A percentile compares a stretch with the other conserved stretches of the same genome.
phyloP scores from a whole-genome alignment of 1,140 invertebrate genomes.

The Anastatus disparis region DNA sequence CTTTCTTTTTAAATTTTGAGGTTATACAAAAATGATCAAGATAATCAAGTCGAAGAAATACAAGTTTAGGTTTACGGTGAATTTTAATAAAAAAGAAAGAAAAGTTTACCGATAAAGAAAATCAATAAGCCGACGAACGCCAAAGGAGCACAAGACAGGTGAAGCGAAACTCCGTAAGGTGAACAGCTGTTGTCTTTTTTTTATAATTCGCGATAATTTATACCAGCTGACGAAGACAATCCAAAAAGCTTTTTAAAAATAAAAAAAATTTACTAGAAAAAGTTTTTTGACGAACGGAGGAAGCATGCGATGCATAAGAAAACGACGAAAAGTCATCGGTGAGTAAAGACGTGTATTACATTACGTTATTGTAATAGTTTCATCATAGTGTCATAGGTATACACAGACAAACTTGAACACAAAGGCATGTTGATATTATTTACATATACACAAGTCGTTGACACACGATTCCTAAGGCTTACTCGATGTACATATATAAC shows the following conservation, averaged over 20 bases:
- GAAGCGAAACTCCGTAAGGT: neutral
- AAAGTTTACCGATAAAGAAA: conserved; percentile 1
- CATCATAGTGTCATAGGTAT: too few relatives aligned
- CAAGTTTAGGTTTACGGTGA: neutral
- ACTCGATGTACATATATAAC: too few relatives aligned
- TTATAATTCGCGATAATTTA: neutral
- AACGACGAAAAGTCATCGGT: conserved; percentile 32
- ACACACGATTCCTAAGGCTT: too few relatives aligned
- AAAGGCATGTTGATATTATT: too few relatives aligned
- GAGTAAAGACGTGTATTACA: too few relatives aligned
- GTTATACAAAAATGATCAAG: neutral
- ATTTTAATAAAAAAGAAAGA: neutral
- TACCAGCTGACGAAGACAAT: neutral
- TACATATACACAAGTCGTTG: too few relatives aligned
- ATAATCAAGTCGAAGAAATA: neutral
- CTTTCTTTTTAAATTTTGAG: neutral
- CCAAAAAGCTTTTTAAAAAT: neutral
- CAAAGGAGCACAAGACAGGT: neutral
- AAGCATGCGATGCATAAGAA: conserved; percentile 47
- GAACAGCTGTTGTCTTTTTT: neutral
- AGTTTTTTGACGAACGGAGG: neutral
- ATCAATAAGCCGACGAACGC: conserved; percentile 6
- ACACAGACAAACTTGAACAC: too few relatives aligned
- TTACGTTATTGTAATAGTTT: too few relatives aligned
- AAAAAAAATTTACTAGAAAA: too few relatives aligned